Evolutionary conservation across 2,113 vertebrate genomes (phyloP).

Genomic region (Gopherus evgoodei): DNA sequence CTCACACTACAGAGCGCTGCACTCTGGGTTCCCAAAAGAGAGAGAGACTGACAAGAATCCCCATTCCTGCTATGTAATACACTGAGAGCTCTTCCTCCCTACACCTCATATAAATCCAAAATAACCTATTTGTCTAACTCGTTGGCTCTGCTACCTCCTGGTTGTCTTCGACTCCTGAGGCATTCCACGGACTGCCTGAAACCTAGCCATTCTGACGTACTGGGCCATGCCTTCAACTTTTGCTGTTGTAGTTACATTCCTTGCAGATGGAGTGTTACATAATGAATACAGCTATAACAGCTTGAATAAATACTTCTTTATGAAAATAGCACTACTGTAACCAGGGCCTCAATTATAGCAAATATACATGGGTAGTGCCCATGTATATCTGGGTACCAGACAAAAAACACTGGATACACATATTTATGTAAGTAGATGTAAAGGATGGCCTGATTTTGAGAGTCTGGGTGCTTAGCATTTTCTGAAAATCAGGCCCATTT

Average conservation of each 20-base stretch:
- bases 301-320: not conserved
- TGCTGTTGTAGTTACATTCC: not conserved
- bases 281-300: not conserved
- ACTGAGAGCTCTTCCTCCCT: not conserved
- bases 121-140: not conserved
- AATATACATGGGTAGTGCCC: not conserved
- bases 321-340: not conserved
- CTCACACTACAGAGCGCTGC: not conserved
- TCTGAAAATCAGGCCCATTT: not conserved
- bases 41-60: not conserved
- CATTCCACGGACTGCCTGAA: not conserved
- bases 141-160: not conserved
- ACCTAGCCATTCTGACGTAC: not conserved
- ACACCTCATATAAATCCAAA: not conserved
- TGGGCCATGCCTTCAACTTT: not conserved
- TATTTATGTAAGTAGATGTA: not conserved
- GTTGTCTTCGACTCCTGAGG: not conserved
- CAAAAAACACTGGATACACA: not conserved
- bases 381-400: not conserved
- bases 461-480: not conserved
- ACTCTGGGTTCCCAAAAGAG: not conserved
- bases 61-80: not conserved
- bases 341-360: not conserved
- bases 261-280: not conserved
- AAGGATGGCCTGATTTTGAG: not conserved